A percentile compares a stretch with the other conserved stretches of the same genome.
Conservation (phyloP, 1,140 invertebrate genomes). For the Latrodectus geometricus region DNA sequence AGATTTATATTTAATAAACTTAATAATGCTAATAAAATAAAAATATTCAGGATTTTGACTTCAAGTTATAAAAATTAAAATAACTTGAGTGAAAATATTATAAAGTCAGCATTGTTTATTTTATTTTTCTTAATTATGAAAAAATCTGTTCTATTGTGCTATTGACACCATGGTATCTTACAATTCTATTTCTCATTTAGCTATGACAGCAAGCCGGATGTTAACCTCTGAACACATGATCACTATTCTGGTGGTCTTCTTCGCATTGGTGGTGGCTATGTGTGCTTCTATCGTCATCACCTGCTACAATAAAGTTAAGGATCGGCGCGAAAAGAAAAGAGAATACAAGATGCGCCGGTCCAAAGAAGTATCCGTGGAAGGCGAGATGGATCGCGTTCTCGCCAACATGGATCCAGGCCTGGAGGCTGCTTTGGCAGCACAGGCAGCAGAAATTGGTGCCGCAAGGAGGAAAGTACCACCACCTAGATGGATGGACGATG, state of each 20-base stretch:
- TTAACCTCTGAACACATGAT: constrained; percentile 78
- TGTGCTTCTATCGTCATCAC: constrained; percentile 71
- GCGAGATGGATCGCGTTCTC: constrained; percentile 48
- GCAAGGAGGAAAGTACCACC: constrained; percentile 33
- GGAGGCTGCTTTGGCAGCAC: constrained; percentile 58
- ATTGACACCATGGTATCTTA: no score
- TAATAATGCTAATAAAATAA: no score
- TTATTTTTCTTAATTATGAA: no score
- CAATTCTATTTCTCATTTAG: constrained; percentile 2
- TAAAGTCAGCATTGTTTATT: no score
- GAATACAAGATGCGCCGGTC: constrained; percentile 66
- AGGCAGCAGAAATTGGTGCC: constrained; percentile 60
- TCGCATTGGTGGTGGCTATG: constrained; percentile 86
- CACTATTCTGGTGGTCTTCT: constrained; percentile 90
- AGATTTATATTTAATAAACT: no score
- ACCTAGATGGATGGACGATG: constrained; percentile 60
- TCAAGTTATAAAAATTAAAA: no score
- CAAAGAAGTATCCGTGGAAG: constrained; percentile 64
- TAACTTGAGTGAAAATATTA: no score
- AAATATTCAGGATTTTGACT: no score
- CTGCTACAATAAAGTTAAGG: constrained; percentile 66
- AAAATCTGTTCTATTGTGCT: no score
- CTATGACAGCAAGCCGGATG: constrained; percentile 44
- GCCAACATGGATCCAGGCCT: constrained; percentile 46
- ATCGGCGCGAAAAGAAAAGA: constrained; percentile 64